Evolutionary conservation across 2,888 invertebrate genomes (phyloP).

Genomic region (Drosophila trichaetosa): DNA sequence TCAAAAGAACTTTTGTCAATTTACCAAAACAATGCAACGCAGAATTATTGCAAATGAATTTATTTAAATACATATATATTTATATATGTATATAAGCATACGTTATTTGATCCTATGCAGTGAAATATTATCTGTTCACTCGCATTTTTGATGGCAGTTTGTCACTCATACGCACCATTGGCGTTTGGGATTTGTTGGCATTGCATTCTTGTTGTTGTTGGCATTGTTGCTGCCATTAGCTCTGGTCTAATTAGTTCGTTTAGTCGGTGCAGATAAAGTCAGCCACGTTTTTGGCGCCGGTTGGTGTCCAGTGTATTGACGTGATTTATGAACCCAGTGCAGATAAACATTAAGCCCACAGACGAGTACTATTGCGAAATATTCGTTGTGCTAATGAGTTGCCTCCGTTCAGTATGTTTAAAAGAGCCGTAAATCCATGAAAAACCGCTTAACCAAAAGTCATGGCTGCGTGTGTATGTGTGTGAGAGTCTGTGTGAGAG

Average conservation of each 20-base stretch:
- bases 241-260: slow-evolving; percentile 60
- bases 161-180: slow-evolving; percentile 42
- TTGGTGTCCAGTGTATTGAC: slow-evolving; percentile 42
- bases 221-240: slow-evolving; percentile 4
- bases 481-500: slow-evolving; percentile 10
- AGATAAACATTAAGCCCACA: slow-evolving; percentile 35
- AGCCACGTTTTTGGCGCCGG: slow-evolving; percentile 41
- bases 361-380: slow-evolving; percentile 51
- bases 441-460: slow-evolving; percentile 47
- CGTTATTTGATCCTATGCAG: background rate
- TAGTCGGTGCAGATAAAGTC: slow-evolving; percentile 31
- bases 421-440: slow-evolving; percentile 31
- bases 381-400: slow-evolving; percentile 54
- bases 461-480: slow-evolving; percentile 40
- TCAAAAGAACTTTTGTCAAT: background rate
- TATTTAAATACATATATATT: background rate
- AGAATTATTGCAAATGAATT: background rate
- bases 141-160: slow-evolving; percentile 6
- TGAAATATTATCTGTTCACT: background rate
- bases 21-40: background rate
- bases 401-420: slow-evolving; percentile 25
- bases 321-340: slow-evolving; percentile 48
- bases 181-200: slow-evolving; percentile 16
- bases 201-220: slow-evolving; percentile 2
- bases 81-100: background rate